Conservation (phyloP, 2,797 vertebrate genomes). For the Peromyscus eremicus region DNA sequence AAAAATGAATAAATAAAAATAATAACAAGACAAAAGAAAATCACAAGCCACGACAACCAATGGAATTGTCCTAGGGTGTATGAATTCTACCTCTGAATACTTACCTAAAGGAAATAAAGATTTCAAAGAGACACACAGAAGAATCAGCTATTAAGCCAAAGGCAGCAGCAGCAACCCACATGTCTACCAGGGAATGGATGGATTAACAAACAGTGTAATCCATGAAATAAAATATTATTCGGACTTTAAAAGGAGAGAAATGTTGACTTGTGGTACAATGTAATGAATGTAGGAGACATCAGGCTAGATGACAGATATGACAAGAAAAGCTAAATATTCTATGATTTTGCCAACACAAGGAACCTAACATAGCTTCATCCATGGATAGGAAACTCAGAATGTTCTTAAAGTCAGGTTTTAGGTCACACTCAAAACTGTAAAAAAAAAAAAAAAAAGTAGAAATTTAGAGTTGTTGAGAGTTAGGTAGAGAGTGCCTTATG, state of each 20-base stretch:
- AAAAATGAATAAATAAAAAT: not conserved
- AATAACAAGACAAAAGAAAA: not conserved
- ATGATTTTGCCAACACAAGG: not conserved
- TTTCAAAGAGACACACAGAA: not conserved
- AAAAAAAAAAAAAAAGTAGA: conserved; percentile 33
- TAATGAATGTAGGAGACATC: not conserved
- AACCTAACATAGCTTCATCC: not conserved
- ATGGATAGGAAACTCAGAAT: not conserved
- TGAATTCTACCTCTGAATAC: not conserved
- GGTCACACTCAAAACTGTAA: not conserved
- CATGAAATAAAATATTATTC: not conserved
- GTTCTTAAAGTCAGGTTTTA: not conserved
- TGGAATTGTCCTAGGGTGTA: not conserved
- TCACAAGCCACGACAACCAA: not conserved
- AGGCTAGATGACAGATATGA: not conserved
- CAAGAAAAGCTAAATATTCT: not conserved
- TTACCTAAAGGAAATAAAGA: not conserved
- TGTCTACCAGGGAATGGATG: not conserved
- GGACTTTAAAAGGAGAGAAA: not conserved
- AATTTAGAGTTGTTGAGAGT: not conserved
- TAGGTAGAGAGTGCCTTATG: not conserved
- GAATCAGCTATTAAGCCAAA: not conserved
- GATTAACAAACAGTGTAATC: not conserved
- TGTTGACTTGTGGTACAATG: not conserved
- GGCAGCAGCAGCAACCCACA: not conserved